A percentile compares a stretch with the other conserved stretches of the same genome.
Conservation (phyloP, 2,888 invertebrate genomes). For the Hydropsyche betteni region DNA sequence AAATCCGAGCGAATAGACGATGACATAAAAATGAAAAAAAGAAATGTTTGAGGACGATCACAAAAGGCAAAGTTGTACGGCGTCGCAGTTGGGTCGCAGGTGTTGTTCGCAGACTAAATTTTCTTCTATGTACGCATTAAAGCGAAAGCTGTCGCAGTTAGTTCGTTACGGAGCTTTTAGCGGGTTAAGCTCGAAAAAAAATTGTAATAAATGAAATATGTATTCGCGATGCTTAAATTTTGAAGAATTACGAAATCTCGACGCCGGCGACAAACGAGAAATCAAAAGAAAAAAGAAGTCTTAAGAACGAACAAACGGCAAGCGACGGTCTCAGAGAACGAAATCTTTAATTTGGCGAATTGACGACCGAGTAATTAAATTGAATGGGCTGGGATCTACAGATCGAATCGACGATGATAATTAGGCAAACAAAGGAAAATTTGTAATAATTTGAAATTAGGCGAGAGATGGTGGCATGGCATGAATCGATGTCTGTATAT, state of each 20-base stretch:
- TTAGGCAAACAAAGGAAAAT: slow-evolving; percentile 8
- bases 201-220: too few species aligned
- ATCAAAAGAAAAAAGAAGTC: neutral
- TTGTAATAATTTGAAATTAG: slow-evolving; percentile 8
- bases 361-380: neutral
- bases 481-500: neutral
- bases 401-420: slow-evolving; percentile 14
- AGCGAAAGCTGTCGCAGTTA: slow-evolving; percentile 42
- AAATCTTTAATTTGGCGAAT: neutral
- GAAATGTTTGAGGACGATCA: neutral
- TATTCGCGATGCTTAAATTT: neutral
- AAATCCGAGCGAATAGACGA: too few species aligned
- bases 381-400: neutral
- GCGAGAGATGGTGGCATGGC: neutral
- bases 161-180: slow-evolving; percentile 42
- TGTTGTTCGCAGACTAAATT: slow-evolving; percentile 41
- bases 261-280: neutral
- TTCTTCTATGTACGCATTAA: slow-evolving; percentile 44
- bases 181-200: slow-evolving; percentile 34
- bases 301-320: neutral
- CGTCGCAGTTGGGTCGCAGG: slow-evolving; percentile 41
- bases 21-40: too few species aligned
- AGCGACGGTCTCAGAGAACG: slow-evolving; percentile 2
- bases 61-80: slow-evolving; percentile 27
- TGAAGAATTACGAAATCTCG: neutral